Evolutionary conservation across 2,888 invertebrate genomes (phyloP).

Genomic region (Agapostemon virescens): DNA sequence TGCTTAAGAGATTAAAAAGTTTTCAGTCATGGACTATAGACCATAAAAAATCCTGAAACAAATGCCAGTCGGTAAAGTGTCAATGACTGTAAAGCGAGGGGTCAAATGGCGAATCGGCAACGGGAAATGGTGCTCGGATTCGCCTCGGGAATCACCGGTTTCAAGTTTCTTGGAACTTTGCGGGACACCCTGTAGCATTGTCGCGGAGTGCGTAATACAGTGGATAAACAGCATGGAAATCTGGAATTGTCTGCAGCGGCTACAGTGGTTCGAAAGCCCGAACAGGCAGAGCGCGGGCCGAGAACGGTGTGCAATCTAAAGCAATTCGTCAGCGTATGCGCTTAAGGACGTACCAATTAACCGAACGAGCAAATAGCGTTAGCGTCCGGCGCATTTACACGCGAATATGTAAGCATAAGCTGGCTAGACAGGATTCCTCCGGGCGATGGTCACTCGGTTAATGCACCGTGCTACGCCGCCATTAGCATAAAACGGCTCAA

Average conservation of each 20-base stretch:
- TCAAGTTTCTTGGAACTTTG: too few relatives aligned
- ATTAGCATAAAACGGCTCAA: constrained; percentile 41
- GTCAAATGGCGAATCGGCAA: too few relatives aligned
- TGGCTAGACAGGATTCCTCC: constrained; percentile 21
- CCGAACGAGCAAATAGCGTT: constrained; percentile 28
- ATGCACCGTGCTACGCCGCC: constrained; percentile 31
- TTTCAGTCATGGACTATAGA: too few relatives aligned
- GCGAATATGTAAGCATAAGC: constrained; percentile 35
- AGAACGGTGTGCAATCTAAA: constrained; percentile 1
- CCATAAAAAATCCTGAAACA: too few relatives aligned
- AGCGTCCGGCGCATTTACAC: constrained; percentile 26
- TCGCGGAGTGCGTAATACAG: not conserved
- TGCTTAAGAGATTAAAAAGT: too few relatives aligned
- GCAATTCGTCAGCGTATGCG: constrained; percentile 12
- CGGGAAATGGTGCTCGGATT: too few relatives aligned
- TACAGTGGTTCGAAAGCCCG: not conserved
- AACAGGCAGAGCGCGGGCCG: not conserved
- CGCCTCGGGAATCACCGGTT: too few relatives aligned
- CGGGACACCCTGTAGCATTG: not conserved
- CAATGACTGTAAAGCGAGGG: too few relatives aligned
- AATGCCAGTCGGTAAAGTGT: too few relatives aligned
- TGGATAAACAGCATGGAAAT: not conserved
- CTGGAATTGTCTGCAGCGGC: not conserved
- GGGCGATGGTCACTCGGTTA: constrained; percentile 47
- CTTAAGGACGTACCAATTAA: constrained; percentile 35